Evolutionary conservation across 1,140 invertebrate genomes (phyloP).

Genomic region (Campodea augens): DNA sequence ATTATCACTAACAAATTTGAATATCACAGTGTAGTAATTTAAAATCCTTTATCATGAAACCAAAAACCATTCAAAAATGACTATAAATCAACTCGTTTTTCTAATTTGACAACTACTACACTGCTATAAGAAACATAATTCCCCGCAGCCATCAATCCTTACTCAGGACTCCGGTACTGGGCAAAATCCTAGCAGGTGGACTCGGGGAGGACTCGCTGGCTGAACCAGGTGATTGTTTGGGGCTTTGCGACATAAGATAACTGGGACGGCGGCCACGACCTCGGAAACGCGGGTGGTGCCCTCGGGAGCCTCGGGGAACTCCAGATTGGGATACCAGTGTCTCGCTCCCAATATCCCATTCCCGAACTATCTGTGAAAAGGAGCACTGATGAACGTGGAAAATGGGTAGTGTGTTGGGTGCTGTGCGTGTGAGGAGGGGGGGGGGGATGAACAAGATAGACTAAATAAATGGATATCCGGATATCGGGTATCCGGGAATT

Average conservation of each 20-base stretch:
- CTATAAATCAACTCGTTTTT: too few species aligned
- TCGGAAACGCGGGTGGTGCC: slow-evolving; percentile 3
- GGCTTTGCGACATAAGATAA: slow-evolving; percentile 6
- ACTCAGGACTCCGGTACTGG: too few species aligned
- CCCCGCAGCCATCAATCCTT: too few species aligned
- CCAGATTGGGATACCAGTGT: slow-evolving; percentile 12
- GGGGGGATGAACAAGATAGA: slow-evolving; percentile 2
- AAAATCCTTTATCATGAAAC: too few species aligned
- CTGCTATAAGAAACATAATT: too few species aligned
- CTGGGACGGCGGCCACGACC: slow-evolving; percentile 4
- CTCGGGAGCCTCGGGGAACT: slow-evolving; percentile 4
- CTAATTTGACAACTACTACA: too few species aligned
- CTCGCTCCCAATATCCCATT: slow-evolving; percentile 14
- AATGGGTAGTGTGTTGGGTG: not conserved
- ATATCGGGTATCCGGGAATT: not conserved
- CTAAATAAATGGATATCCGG: not conserved
- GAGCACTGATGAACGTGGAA: slow-evolving; percentile 11
- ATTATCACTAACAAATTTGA: too few species aligned
- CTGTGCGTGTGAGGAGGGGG: not conserved
- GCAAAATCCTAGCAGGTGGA: slow-evolving; percentile 18
- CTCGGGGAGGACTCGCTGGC: slow-evolving; percentile 18
- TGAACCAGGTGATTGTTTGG: slow-evolving; percentile 11
- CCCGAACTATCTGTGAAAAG: slow-evolving; percentile 21
- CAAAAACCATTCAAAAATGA: too few species aligned
- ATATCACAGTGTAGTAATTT: too few species aligned